Evolutionary conservation across 2,888 invertebrate genomes (phyloP), one percentile per base, ranked within the genome.

Genomic region (Thecocarcelia acutangulata): DNA sequence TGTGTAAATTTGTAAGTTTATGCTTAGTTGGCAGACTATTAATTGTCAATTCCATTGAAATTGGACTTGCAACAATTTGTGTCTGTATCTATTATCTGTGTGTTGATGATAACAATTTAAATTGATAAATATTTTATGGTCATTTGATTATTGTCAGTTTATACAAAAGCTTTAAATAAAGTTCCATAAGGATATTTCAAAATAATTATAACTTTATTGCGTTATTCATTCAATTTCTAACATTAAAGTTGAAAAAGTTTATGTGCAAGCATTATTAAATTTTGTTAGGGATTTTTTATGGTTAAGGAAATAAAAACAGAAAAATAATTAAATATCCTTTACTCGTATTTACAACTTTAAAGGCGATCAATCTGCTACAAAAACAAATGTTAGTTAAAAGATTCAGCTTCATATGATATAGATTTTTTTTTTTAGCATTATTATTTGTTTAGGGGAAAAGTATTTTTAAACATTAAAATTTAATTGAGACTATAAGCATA

Each of bases 1-100:
- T 79, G 74, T 80, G 74, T 74, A 63, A 64, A 56, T 80, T 80
- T 19, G 5, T 63, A 52, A 48, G 44, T 50, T 66, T 76, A 9
- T 72, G 64, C 76, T 72, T 72, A 70, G 70, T 75, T 72, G 59
- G 79, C 82, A 80, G 76, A 77, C 73, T 63, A 83, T 83, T 83
- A 83, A 81, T 83, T 84, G 79, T 61, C 74, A 82, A 82, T 84
- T 83, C 77, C 52, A 83, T 82, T 68, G 74, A 79, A 54, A 52
- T 50, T 63, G 52, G 17, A 68, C 48, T 61, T 73, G 63, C 52
- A 70, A 74, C 69, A 69, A 69, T 73, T 68, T 77, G 42, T 42
- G 42, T 68, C 52, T 68, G 19, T 52, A 44, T 44, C 19, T 54
- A 69, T 59, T 24, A 46, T 64, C 37, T 64, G 46, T 48, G 42